Evolutionary conservation across 2,888 invertebrate species (phyloP).

Genomic region (Dicyrtomina minuta): DNA sequence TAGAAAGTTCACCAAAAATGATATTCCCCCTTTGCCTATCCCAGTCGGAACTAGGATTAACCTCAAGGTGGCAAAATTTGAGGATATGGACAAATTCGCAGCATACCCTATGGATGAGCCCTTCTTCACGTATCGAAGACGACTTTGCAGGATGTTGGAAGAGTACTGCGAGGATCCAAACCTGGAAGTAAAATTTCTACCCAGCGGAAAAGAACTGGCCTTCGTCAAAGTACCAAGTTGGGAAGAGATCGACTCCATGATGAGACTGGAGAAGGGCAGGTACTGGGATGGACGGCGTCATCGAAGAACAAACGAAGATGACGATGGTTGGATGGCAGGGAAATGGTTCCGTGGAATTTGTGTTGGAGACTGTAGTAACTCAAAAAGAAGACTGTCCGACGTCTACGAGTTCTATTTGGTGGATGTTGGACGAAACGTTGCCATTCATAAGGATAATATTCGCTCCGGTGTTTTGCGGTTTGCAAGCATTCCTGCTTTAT

Average conservation of each 20-base stretch:
- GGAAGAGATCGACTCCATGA: conserved; percentile 22
- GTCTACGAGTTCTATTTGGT: conserved; percentile 19
- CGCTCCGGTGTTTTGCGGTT: background rate
- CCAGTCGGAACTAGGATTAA: background rate
- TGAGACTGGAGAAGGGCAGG: background rate
- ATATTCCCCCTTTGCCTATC: background rate
- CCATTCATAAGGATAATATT: conserved; percentile 6
- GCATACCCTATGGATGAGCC: conserved; percentile 1
- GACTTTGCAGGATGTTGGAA: conserved; percentile 7
- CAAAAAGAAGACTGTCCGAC: background rate
- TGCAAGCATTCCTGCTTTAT: conserved; percentile 11
- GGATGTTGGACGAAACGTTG: conserved; percentile 19
- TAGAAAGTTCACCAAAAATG: background rate
- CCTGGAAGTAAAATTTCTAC: background rate
- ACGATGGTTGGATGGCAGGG: conserved; percentile 23
- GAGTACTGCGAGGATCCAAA: conserved; percentile 18
- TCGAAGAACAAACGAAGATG: conserved; percentile 19
- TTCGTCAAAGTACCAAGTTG: conserved; percentile 37
- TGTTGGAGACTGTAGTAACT: background rate
- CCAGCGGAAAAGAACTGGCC: conserved; percentile 18
- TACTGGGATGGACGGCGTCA: conserved; percentile 1
- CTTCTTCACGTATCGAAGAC: background rate
- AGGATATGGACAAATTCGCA: background rate
- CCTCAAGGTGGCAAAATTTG: background rate
- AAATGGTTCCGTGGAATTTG: conserved; percentile 38